Evolutionary conservation across 2,888 invertebrate genomes (phyloP).

Genomic region (Brassicogethes aeneus): DNA sequence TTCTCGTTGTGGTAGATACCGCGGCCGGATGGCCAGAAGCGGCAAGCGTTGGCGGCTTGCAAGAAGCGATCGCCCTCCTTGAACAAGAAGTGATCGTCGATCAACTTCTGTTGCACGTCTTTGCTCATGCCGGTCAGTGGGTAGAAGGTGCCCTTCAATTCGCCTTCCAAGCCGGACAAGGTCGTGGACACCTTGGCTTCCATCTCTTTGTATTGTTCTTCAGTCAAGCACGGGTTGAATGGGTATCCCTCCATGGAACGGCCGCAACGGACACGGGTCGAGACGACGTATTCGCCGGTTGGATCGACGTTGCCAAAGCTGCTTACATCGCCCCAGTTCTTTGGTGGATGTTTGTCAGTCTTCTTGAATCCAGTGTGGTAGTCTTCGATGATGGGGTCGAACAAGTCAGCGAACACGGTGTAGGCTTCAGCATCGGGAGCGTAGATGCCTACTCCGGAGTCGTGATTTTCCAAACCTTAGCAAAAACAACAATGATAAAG

Average conservation of each 20-base stretch:
- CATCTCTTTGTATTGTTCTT: slow-evolving; percentile 97
- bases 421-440: slow-evolving; percentile 96
- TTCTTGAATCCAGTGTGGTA: slow-evolving; percentile 95
- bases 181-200: slow-evolving; percentile 80
- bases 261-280: slow-evolving; percentile 93
- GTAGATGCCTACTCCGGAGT: slow-evolving; percentile 95
- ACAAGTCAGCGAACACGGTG: slow-evolving; percentile 82
- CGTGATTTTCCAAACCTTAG: slow-evolving; percentile 90
- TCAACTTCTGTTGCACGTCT: slow-evolving; percentile 90
- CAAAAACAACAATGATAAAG: slow-evolving; percentile 24
- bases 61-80: slow-evolving; percentile 92
- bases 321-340: slow-evolving; percentile 90
- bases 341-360: slow-evolving; percentile 87
- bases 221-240: slow-evolving; percentile 95
- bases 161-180: slow-evolving; percentile 70
- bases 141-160: slow-evolving; percentile 91
- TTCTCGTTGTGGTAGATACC: slow-evolving; percentile 96
- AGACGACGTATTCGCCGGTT: slow-evolving; percentile 81
- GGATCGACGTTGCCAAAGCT: slow-evolving; percentile 90
- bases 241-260: slow-evolving; percentile 92
- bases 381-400: slow-evolving; percentile 97
- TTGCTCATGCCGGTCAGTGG: slow-evolving; percentile 95
- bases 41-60: slow-evolving; percentile 90
- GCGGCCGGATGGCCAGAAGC: slow-evolving; percentile 94
- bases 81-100: slow-evolving; percentile 97